Base-by-base conservation (phyloP, 1,140 invertebrate genomes). In the Drosophila repleta region DNA sequence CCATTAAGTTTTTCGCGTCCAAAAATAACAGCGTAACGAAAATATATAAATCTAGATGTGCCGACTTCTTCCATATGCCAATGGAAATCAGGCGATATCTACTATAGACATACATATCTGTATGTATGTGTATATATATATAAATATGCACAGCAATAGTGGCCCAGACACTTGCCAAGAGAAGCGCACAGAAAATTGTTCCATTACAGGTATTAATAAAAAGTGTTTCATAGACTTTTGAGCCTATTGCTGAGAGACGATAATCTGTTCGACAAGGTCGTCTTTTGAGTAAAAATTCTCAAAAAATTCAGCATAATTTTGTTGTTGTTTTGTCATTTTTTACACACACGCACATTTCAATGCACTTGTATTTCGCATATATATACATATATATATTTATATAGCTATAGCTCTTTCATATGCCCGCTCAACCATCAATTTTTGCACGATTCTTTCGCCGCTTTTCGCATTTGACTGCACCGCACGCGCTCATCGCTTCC, bases 401-500 rank as follows among this genome's bases (percentile, higher is more conserved):
- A 49, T 61, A 45, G 64, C 63, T 60, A 67, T 26, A n/a, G 20
- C 35, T 55, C 41, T 20, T 61, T 48, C 20, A 10, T 63, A 73
- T 62, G 66, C 52, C 78, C 65, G 64, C 62, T 83, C 60, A 83
- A 84, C 62, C 64, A 74, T 70, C 67, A 81, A 64, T 81, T 84
- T 68, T 72, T 75, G 63, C 56, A 81, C 66, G 82, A 79, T 69
- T 88, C 56, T 55, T 78, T 61, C 37, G 83, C 64, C 78, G 74
- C 67, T 75, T 85, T 75, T 67, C 71, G 64, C 73, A 51, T 67
- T 68, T 71, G 68, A 52, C 49, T 87, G 83, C 83, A 88, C 84
- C 83, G 84, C 76, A 83, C 83, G 76, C 83, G 83, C 73, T 88
- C 83, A 88, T 88, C 83, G 83, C 83, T 83, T 76, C 65, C 78